Evolutionary conservation across 2,888 invertebrate species (phyloP), one percentile per base, ranked within the genome.

Genomic region (Ethmia dodecea): DNA sequence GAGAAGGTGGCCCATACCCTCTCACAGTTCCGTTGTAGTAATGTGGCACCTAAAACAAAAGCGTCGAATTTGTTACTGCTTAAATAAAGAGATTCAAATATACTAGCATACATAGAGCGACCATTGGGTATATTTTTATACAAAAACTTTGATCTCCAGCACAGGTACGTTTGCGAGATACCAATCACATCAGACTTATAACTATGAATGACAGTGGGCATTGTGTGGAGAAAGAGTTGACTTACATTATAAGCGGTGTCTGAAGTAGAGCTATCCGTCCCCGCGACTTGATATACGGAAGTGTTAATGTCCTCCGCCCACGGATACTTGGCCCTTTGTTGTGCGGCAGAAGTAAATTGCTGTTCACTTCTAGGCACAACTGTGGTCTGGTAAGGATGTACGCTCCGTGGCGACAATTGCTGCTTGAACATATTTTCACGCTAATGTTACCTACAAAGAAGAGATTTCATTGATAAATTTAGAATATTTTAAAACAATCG

Each of bases 361-460:
- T 81, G 78, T 33, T 86, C 81, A 49, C 75, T 84, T 10, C 86
- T 63, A 8, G 86, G 76, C 15, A 87, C 79, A 20, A 86, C 70
- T 3, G 87, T 87, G 3, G 86, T 87, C 55, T 87, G 87, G 45
- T 87, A 87, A 3, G 86, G 86, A 43, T 86, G 86, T 24, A 86
- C 75, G 45, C 76, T 83, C 26, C 86, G 70, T 3, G 83, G 78
- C 9, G 86, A 74, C 24, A 77, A 42, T 52, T 86, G 84, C 57
- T 84, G 86, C 55, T 84, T 86, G 47, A 73, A 89, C 90, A 81
- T 88, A 50, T 49, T 70, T 5, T 13, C 4, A 3, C 15, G 13
- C 22, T 24, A 12, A 10, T 32, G 38, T 58, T 60, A 61, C 40
- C 69, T 65, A 45, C 36, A 60, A 58, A 22, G 28, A 37, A 29